Evolutionary conservation across 2,888 invertebrate genomes (phyloP).

Genomic region (Ectemnius continuus): DNA sequence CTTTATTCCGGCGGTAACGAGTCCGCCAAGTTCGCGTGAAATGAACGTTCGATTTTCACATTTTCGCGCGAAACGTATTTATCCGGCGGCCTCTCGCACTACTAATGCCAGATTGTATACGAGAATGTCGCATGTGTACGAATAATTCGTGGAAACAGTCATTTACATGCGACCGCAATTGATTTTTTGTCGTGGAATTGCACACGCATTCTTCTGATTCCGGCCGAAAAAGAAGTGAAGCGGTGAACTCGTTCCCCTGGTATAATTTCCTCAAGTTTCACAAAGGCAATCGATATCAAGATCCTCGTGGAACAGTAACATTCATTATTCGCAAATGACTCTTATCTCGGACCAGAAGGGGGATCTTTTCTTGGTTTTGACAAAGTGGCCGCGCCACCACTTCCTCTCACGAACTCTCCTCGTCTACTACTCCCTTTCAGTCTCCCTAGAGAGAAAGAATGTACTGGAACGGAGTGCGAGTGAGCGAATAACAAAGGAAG

Average conservation of each 20-base stretch:
- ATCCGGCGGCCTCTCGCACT: not conserved
- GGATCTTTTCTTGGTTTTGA: too few relatives aligned
- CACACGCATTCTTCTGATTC: too few relatives aligned
- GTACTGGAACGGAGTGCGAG: too few relatives aligned
- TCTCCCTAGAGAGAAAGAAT: too few relatives aligned
- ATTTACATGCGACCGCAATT: not conserved
- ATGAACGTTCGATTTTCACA: slow-evolving; percentile 19
- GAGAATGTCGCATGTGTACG: not conserved
- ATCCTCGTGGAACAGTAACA: slow-evolving; percentile 1
- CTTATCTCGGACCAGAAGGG: not conserved
- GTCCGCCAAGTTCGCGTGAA: slow-evolving; percentile 11
- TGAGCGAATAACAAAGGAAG: too few relatives aligned
- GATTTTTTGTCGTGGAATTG: not conserved
- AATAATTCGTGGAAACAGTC: not conserved
- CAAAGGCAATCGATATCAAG: not conserved
- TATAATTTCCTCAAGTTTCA: too few relatives aligned
- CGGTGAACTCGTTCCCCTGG: not conserved
- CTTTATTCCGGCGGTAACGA: slow-evolving; percentile 14
- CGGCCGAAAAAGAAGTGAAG: not conserved
- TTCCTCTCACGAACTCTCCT: too few relatives aligned
- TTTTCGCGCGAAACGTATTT: not conserved
- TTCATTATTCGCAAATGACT: not conserved
- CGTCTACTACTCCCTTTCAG: too few relatives aligned
- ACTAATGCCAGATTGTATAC: not conserved
- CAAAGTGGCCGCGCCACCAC: too few relatives aligned